Conservation (phyloP, 2,797 vertebrate genomes). For the Eulemur coronatus region DNA sequence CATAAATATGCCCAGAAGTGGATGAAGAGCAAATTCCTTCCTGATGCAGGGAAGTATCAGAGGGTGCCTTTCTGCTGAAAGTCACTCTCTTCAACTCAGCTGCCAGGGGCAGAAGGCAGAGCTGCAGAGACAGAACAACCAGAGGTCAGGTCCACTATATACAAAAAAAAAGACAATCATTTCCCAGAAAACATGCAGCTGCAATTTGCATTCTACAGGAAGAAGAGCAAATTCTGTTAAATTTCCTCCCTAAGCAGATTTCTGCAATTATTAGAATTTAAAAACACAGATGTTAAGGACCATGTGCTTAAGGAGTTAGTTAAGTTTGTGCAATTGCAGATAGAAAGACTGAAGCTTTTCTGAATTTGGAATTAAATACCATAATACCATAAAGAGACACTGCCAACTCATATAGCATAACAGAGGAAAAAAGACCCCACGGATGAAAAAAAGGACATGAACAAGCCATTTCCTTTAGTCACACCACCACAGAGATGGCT, state of each 20-base stretch:
- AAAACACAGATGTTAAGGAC: slow-evolving; percentile 25
- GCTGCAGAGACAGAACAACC: background rate
- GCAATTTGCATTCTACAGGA: background rate
- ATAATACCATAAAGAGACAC: background rate
- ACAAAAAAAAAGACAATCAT: background rate
- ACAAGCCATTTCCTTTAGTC: background rate
- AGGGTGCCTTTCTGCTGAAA: background rate
- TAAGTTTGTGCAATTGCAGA: slow-evolving; percentile 5
- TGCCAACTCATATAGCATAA: background rate
- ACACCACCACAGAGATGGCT: background rate
- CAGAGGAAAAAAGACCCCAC: background rate
- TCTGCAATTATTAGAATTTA: slow-evolving; percentile 47
- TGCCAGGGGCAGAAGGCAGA: background rate
- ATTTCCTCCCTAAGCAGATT: background rate
- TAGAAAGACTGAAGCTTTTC: background rate
- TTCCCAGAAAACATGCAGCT: slow-evolving; percentile 26
- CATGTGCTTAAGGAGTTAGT: background rate
- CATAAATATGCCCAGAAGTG: background rate
- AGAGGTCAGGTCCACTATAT: background rate
- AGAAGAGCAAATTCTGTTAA: background rate
- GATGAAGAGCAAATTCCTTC: background rate
- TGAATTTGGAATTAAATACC: background rate
- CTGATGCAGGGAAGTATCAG: background rate
- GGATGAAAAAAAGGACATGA: background rate
- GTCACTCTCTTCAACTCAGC: background rate